Evolutionary conservation across 2,888 invertebrate genomes (phyloP).

Genomic region (Acanthosepion esculentum): DNA sequence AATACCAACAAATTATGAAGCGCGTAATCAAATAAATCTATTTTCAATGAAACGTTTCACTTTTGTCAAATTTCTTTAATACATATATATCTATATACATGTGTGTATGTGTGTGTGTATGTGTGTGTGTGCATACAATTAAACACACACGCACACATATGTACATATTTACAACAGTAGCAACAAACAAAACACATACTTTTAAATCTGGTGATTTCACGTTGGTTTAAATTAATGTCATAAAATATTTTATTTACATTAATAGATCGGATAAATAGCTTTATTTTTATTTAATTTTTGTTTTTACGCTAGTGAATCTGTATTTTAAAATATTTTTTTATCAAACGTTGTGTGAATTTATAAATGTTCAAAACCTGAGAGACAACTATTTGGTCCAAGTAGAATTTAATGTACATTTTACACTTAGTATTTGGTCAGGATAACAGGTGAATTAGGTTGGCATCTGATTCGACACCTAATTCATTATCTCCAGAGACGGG

Average conservation of each 20-base stretch:
- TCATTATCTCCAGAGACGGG: slow-evolving; percentile 1
- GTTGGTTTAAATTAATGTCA: no score
- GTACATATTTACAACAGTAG: background rate
- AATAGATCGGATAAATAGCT: no score
- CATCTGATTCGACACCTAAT: slow-evolving; percentile 33
- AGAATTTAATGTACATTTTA: background rate
- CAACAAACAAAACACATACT: no score
- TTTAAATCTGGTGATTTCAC: no score
- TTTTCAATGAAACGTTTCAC: no score
- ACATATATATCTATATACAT: background rate
- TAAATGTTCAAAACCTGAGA: background rate
- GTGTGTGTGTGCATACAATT: background rate
- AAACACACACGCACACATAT: background rate
- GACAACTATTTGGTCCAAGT: background rate
- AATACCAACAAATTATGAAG: no score
- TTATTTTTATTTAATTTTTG: no score
- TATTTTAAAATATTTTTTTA: no score
- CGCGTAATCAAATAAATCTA: no score
- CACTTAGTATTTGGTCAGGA: background rate
- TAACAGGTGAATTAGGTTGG: slow-evolving; percentile 33
- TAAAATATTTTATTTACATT: no score
- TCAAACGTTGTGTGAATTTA: background rate
- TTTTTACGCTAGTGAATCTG: no score
- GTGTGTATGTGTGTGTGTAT: background rate
- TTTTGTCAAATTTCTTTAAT: background rate